Percentiles rank a stretch among this genome's conserved stretches.
Conservation (phyloP, 2,113 vertebrate genomes). For the Aegotheles bennettii region DNA sequence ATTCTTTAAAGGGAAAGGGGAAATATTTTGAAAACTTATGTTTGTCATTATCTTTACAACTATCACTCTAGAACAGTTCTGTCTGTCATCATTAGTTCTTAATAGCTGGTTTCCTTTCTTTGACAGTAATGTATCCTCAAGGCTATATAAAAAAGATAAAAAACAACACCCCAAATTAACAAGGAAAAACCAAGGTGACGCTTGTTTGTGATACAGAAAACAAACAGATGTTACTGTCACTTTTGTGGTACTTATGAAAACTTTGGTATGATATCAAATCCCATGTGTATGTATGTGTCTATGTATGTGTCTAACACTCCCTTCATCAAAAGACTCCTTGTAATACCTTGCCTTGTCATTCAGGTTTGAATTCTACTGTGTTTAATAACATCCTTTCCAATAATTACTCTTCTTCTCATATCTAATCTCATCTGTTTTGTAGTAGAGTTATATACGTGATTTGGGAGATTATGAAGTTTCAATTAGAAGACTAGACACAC, state of each 20-base stretch:
- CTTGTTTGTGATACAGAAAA: background rate
- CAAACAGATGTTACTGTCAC: background rate
- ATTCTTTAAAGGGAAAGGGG: background rate
- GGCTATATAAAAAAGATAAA: background rate
- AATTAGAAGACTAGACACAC: background rate
- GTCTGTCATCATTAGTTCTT: background rate
- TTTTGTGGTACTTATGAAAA: background rate
- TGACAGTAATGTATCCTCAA: background rate
- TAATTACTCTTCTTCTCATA: background rate
- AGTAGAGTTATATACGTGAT: background rate
- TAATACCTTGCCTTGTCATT: background rate
- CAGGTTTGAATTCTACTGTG: background rate
- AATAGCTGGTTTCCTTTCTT: background rate
- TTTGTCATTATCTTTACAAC: background rate
- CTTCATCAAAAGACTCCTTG: background rate
- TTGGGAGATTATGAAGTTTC: background rate
- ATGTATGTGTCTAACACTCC: background rate
- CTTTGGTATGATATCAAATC: background rate
- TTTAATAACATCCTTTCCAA: background rate
- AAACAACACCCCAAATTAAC: background rate
- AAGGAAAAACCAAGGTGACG: background rate
- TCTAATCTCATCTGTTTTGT: background rate
- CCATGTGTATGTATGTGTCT: accelerated
- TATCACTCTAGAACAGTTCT: background rate
- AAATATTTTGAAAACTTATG: background rate